phyloP scores from a whole-genome alignment of 2,797 vertebrate genomes.

The Scolopax rusticola region DNA sequence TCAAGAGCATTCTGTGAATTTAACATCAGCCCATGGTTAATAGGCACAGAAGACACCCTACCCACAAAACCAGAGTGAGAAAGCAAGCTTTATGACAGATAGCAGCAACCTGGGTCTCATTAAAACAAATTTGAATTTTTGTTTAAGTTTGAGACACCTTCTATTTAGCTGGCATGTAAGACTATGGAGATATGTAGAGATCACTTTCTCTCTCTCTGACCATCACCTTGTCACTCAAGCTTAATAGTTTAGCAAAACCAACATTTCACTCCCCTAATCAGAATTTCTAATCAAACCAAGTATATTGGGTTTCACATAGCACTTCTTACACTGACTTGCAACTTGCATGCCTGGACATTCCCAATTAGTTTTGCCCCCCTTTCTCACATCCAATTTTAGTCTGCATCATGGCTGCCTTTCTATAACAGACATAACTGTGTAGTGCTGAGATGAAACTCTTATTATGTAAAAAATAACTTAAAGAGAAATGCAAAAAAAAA shows the following conservation, averaged over 20 bases:
- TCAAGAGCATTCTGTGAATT: not conserved
- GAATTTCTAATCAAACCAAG: not conserved
- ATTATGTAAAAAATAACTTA: not conserved
- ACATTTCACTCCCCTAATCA: not conserved
- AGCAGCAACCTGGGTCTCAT: not conserved
- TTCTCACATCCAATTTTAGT: not conserved
- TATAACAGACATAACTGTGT: not conserved
- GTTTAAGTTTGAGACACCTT: not conserved
- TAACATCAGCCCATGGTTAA: not conserved
- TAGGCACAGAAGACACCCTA: not conserved
- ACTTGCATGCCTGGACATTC: not conserved
- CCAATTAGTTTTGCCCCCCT: not conserved
- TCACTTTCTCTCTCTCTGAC: not conserved
- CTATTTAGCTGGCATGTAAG: not conserved
- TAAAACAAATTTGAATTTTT: not conserved
- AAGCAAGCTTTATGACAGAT: not conserved
- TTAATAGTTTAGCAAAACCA: not conserved
- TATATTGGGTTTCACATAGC: not conserved
- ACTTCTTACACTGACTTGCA: not conserved
- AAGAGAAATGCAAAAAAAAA: not conserved
- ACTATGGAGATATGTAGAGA: not conserved
- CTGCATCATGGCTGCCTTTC: not conserved
- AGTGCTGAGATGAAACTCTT: not conserved
- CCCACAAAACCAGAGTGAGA: not conserved
- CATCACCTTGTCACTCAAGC: not conserved